phyloP scores from a whole-genome alignment of 2,113 vertebrate genomes.

The Ceratotherium simum region DNA sequence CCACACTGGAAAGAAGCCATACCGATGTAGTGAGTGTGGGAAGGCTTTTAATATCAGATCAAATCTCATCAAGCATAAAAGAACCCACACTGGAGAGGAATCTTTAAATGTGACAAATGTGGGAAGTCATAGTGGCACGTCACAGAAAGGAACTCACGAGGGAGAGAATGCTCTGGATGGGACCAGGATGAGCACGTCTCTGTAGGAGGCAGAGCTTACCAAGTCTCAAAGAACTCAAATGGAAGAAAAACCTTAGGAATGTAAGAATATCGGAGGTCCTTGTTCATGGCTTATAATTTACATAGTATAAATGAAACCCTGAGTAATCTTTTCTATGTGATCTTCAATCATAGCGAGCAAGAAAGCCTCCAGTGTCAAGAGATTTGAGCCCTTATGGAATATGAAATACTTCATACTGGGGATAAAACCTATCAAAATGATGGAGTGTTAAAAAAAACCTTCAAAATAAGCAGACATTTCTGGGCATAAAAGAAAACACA shows the following conservation, averaged over 20 bases:
- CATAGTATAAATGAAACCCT: conserved; percentile 35
- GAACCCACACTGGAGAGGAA: conserved; percentile 70
- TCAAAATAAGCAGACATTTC: conserved; percentile 58
- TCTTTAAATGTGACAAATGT: conserved; percentile 59
- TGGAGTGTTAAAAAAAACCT: conserved; percentile 20
- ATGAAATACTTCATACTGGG: conserved; percentile 28
- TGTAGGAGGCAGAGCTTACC: conserved; percentile 51
- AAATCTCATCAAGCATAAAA: conserved; percentile 79
- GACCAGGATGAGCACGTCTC: conserved; percentile 64
- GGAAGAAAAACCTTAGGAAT: conserved; percentile 60
- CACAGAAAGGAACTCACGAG: conserved; percentile 54
- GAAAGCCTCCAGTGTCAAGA: conserved; percentile 28
- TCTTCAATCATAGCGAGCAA: conserved; percentile 25
- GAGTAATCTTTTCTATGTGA: conserved; percentile 33
- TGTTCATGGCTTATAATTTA: conserved; percentile 63
- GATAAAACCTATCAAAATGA: conserved; percentile 13
- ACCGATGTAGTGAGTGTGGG: conserved; percentile 77
- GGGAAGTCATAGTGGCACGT: conserved; percentile 51
- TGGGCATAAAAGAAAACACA: conserved; percentile 36
- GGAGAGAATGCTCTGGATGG: conserved; percentile 63
- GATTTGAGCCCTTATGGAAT: conserved; percentile 54
- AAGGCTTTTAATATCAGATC: conserved; percentile 81
- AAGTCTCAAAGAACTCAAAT: conserved; percentile 56
- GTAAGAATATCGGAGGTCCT: conserved; percentile 64
- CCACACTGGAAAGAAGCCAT: conserved; percentile 81